A percentile compares a stretch with the other conserved stretches of the same genome.
Conservation (phyloP, 2,113 vertebrate species). For the Caretta caretta region DNA sequence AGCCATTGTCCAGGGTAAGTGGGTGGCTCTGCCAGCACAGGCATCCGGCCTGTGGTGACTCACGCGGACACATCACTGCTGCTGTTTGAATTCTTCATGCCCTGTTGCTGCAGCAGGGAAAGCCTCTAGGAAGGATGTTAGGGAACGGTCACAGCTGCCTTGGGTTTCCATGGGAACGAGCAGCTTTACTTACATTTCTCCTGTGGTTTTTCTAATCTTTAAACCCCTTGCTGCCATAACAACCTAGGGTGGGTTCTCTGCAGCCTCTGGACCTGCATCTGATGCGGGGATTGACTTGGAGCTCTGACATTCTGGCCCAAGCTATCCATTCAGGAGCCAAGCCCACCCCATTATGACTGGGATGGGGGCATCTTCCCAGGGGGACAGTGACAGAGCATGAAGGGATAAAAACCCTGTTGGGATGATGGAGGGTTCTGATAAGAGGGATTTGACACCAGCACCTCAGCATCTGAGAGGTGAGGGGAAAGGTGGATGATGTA, state of each 20-base stretch:
- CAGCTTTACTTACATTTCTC: background rate
- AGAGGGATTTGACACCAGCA: background rate
- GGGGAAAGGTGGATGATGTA: background rate
- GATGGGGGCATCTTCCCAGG: background rate
- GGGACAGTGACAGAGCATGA: background rate
- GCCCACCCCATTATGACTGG: background rate
- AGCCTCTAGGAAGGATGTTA: background rate
- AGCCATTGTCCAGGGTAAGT: background rate
- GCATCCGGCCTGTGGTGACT: background rate
- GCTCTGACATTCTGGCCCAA: background rate
- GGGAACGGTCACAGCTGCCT: background rate
- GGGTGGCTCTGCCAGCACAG: background rate
- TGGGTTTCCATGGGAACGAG: background rate
- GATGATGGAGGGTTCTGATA: background rate
- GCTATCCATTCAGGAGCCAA: background rate
- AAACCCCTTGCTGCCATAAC: background rate
- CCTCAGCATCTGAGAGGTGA: background rate
- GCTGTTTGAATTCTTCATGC: background rate
- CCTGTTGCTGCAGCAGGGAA: background rate
- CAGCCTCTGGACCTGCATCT: background rate
- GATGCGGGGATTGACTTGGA: background rate
- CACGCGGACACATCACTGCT: background rate
- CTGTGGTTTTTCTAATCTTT: background rate
- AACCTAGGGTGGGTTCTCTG: background rate
- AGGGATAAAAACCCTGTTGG: background rate